Evolutionary conservation across 2,888 invertebrate species (phyloP).

Genomic region (Stratiomys singularior): DNA sequence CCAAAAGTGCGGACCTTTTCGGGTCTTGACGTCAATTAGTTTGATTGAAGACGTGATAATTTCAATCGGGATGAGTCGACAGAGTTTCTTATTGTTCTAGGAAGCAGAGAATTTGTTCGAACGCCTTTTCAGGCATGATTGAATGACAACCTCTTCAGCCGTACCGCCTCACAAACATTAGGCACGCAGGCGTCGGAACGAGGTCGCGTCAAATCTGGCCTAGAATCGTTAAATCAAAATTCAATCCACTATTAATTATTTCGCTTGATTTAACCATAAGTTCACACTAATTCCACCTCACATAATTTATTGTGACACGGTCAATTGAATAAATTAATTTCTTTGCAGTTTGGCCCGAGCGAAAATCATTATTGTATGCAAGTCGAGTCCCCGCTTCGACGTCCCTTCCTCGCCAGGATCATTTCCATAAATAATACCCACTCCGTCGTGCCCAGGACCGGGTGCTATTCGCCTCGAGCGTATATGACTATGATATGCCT

Average conservation of each 20-base stretch:
- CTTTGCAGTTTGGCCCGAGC: conserved; percentile 19
- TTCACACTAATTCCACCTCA: conserved; percentile 32
- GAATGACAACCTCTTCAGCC: no score
- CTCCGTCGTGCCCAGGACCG: neutral
- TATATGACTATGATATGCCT: neutral
- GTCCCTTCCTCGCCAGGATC: neutral
- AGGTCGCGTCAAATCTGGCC: neutral
- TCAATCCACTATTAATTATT: conserved; percentile 6
- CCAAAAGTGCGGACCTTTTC: neutral
- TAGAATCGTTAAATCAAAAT: neutral
- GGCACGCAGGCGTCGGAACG: no score
- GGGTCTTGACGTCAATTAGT: neutral
- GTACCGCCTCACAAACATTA: no score
- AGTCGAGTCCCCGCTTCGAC: neutral
- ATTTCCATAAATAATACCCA: conserved; percentile 35
- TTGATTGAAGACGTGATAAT: conserved; percentile 3
- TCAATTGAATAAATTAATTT: conserved; percentile 44
- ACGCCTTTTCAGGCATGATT: no score
- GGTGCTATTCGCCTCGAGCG: neutral
- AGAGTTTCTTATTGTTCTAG: no score
- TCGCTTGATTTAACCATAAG: conserved; percentile 27
- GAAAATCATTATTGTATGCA: conserved; percentile 25
- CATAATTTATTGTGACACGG: conserved; percentile 40
- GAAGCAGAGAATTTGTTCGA: no score
- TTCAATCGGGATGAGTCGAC: no score